Conservation (phyloP, 1,140 invertebrate species). For the Macrocentrus cingulum region DNA sequence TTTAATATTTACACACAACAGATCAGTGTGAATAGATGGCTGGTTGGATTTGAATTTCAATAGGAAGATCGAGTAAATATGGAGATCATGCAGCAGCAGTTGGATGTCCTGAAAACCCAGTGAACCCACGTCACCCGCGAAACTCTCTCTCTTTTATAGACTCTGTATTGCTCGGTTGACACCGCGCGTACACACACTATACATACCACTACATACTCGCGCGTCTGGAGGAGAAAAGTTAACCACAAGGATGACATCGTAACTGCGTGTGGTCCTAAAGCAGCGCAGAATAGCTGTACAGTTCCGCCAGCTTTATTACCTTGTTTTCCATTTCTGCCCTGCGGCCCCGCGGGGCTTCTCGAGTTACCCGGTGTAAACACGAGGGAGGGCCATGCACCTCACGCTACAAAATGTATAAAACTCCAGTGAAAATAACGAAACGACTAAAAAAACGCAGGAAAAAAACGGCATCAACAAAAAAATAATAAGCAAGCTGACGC, state of each 20-base stretch:
- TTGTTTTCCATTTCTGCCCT: neutral
- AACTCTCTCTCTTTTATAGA: neutral
- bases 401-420: slow-evolving; percentile 24
- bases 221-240: slow-evolving; percentile 18
- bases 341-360: slow-evolving; percentile 27
- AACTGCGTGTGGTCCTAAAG: slow-evolving; percentile 12
- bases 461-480: too few relatives aligned
- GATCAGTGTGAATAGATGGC: too few relatives aligned
- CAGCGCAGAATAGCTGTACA: slow-evolving; percentile 22
- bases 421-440: neutral
- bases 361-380: slow-evolving; percentile 32
- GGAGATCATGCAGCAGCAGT: neutral
- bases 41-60: too few relatives aligned
- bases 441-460: too few relatives aligned
- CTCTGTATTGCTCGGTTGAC: slow-evolving; percentile 10
- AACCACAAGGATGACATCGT: slow-evolving; percentile 3
- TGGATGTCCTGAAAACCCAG: slow-evolving; percentile 31
- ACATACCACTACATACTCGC: neutral
- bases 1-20: too few relatives aligned
- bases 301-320: slow-evolving; percentile 29
- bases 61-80: neutral
- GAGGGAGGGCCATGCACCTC: slow-evolving; percentile 11
- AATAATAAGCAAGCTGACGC: too few relatives aligned
- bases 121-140: slow-evolving; percentile 23
- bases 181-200: neutral